Conservation (phyloP, 2,888 invertebrate species). For the Heliconius ismenius region DNA sequence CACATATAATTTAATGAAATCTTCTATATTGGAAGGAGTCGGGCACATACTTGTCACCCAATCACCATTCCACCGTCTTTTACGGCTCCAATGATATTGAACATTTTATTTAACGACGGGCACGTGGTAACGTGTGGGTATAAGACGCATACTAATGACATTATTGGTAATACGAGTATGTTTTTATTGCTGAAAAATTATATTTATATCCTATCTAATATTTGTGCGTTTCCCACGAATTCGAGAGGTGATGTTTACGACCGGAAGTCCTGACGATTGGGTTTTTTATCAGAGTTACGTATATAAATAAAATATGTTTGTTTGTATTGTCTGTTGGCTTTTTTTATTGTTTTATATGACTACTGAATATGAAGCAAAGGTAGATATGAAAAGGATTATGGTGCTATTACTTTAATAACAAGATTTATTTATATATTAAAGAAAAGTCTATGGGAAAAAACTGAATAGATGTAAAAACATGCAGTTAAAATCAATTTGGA, state of each 20-base stretch:
- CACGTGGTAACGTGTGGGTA: conserved; percentile 53
- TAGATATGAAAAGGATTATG: neutral
- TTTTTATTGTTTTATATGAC: conserved; percentile 12
- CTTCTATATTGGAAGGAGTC: conserved; percentile 54
- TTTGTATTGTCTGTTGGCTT: neutral
- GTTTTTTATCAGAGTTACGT: conserved; percentile 35
- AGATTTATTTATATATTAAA: neutral
- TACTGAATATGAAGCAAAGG: neutral
- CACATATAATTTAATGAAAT: conserved; percentile 39
- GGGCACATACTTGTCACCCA: conserved; percentile 66
- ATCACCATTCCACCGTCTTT: conserved; percentile 62
- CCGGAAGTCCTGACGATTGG: conserved; percentile 34
- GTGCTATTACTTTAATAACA: neutral
- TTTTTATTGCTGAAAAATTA: conserved; percentile 43
- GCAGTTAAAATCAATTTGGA: too few relatives aligned
- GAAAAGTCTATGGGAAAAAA: neutral
- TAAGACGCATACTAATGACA: conserved; percentile 52
- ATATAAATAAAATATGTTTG: conserved; percentile 18
- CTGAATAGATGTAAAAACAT: neutral
- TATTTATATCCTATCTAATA: conserved; percentile 19
- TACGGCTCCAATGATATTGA: conserved; percentile 58
- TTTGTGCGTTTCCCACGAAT: conserved; percentile 20
- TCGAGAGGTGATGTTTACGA: conserved; percentile 33
- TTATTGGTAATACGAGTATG: conserved; percentile 48
- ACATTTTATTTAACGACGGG: conserved; percentile 63